Conservation (phyloP, 2,797 vertebrate genomes). For the Xiphorhynchus erythropygius region DNA sequence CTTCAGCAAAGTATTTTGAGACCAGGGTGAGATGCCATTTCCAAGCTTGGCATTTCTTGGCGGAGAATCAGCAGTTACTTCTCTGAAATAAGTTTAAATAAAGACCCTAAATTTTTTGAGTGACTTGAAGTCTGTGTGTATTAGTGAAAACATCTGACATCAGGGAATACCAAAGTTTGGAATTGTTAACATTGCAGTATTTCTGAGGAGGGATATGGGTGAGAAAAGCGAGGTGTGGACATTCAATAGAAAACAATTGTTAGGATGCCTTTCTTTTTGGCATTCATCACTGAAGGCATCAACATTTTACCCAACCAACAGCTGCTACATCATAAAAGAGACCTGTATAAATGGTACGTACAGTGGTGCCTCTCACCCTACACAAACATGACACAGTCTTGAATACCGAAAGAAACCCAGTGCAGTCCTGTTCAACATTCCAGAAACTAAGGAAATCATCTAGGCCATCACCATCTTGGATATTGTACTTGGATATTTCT, state of each 20-base stretch:
- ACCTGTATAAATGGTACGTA: not conserved
- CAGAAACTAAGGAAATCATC: not conserved
- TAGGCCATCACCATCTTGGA: not conserved
- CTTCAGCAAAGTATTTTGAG: not conserved
- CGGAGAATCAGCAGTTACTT: not conserved
- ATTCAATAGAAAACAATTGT: not conserved
- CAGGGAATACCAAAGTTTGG: not conserved
- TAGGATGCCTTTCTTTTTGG: not conserved
- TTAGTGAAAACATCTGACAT: not conserved
- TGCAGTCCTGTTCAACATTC: not conserved
- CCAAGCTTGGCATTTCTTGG: not conserved
- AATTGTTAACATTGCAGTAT: not conserved
- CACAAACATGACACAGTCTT: not conserved
- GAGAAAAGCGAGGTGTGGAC: not conserved
- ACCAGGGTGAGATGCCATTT: not conserved
- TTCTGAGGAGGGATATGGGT: not conserved
- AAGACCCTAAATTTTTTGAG: not conserved
- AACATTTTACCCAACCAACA: not conserved
- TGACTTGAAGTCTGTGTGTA: not conserved
- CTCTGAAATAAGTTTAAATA: constrained; percentile 7
- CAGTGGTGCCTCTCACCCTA: no score
- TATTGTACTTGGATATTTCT: not conserved
- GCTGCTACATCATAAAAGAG: not conserved
- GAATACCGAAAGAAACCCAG: not conserved
- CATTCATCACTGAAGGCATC: not conserved